Evolutionary conservation across 1,140 invertebrate species (phyloP).

Genomic region (Tetramorium simillimum): DNA sequence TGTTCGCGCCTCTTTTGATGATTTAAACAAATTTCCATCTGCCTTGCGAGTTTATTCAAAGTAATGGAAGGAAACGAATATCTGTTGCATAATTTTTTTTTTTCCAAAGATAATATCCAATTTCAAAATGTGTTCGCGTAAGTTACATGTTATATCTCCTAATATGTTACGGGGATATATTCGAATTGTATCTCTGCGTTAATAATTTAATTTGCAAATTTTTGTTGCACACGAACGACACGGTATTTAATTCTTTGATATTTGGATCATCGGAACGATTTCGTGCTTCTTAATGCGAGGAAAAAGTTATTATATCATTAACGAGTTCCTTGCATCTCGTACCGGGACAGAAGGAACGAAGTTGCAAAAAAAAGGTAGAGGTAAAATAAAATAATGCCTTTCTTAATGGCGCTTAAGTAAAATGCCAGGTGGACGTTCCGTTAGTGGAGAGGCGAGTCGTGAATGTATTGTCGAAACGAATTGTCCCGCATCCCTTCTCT

Average conservation of each 20-base stretch:
- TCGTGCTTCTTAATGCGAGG: slow-evolving; percentile 49
- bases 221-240: neutral
- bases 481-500: slow-evolving; percentile 23
- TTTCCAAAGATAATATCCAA: neutral
- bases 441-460: slow-evolving; percentile 49
- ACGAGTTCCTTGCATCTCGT: slow-evolving; percentile 55
- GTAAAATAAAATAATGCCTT: slow-evolving; percentile 69
- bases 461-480: slow-evolving; percentile 66
- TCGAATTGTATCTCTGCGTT: neutral
- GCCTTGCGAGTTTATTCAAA: neutral
- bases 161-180: neutral
- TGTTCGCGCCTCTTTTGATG: neutral
- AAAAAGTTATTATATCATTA: slow-evolving; percentile 66
- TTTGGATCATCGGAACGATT: slow-evolving; percentile 39
- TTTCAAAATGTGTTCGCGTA: neutral
- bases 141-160: neutral
- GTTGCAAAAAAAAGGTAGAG: slow-evolving; percentile 56
- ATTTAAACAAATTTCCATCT: slow-evolving; percentile 41
- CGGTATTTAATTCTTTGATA: slow-evolving; percentile 2
- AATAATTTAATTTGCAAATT: neutral
- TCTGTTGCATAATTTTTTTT: neutral
- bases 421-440: slow-evolving; percentile 64
- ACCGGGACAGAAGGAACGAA: slow-evolving; percentile 30
- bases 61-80: neutral
- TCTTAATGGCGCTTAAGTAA: slow-evolving; percentile 71